Conservation (phyloP, 2,888 invertebrate species). For the Chydorus sphaericus region DNA sequence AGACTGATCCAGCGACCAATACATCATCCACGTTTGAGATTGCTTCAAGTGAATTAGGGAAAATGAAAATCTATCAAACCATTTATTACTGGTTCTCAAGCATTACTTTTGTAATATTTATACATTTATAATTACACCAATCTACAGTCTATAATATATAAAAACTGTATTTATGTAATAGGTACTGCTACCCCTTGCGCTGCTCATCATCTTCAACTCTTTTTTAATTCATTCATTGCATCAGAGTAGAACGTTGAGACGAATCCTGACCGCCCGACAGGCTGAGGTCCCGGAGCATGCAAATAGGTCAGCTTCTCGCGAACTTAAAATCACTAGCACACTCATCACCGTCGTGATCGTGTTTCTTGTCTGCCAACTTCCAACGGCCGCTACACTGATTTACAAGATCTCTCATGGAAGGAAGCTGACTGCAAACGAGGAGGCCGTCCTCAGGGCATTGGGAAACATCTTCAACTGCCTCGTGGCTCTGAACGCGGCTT, state of each 20-base stretch:
- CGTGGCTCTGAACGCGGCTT: constrained; percentile 52
- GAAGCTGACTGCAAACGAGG: constrained; percentile 24
- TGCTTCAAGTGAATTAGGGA: constrained; percentile 31
- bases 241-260: constrained; percentile 37
- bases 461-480: constrained; percentile 58
- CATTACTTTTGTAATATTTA: constrained; percentile 40
- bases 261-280: constrained; percentile 34
- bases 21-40: background rate
- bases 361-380: constrained; percentile 56
- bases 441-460: constrained; percentile 35
- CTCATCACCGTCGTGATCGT: constrained; percentile 63
- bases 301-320: constrained; percentile 31
- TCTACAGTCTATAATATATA: too few species aligned
- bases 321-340: constrained; percentile 58
- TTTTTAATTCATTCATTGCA: constrained; percentile 49
- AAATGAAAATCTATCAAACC: constrained; percentile 37
- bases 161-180: too few species aligned
- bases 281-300: constrained; percentile 2
- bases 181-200: constrained; percentile 44
- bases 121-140: too few species aligned
- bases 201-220: constrained; percentile 55
- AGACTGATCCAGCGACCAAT: constrained; percentile 16
- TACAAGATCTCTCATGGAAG: constrained; percentile 32
- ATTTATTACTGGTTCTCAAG: constrained; percentile 50
- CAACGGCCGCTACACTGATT: constrained; percentile 44